A percentile compares a stretch with the other conserved stretches of the same genome.
Evolutionary conservation across 2,888 invertebrate species (phyloP).

Genomic region (Eupithecia exiguata): DNA sequence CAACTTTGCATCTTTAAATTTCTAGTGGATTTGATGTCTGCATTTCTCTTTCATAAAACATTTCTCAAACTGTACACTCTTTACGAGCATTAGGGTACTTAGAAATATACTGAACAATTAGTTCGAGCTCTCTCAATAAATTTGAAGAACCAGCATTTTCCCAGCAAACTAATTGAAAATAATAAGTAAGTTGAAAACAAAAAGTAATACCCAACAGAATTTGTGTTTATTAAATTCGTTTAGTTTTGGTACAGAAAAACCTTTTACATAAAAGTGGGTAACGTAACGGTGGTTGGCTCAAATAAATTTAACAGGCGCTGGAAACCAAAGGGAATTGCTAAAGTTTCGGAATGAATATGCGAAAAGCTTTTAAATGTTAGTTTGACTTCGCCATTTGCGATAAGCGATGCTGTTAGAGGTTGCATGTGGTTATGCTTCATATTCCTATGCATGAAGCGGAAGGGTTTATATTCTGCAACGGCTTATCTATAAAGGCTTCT

Average conservation of each 20-base stretch:
- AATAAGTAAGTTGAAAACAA: conserved; percentile 18
- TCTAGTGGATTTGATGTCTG: neutral
- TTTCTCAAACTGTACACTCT: neutral
- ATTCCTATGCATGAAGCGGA: conserved; percentile 13
- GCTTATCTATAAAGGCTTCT: neutral
- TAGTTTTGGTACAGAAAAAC: conserved; percentile 32
- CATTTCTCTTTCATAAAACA: neutral
- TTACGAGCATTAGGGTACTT: neutral
- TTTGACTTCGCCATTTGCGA: conserved; percentile 45
- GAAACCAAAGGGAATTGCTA: conserved; percentile 69
- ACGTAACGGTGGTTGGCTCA: no score
- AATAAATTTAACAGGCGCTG: conserved; percentile 61
- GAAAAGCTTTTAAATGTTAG: conserved; percentile 63
- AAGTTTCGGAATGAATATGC: conserved; percentile 72
- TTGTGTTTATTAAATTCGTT: conserved; percentile 34
- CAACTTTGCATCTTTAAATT: neutral
- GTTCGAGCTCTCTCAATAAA: neutral
- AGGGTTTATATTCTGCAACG: neutral
- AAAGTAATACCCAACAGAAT: conserved; percentile 31
- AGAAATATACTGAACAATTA: conserved; percentile 2
- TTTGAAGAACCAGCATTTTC: neutral
- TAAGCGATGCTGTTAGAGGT: conserved; percentile 46
- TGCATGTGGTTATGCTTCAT: conserved; percentile 24
- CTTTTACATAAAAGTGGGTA: conserved; percentile 48
- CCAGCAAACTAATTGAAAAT: conserved; percentile 14